Base-by-base conservation (phyloP, 2,888 invertebrate species). In the Drosophila lacicola region DNA sequence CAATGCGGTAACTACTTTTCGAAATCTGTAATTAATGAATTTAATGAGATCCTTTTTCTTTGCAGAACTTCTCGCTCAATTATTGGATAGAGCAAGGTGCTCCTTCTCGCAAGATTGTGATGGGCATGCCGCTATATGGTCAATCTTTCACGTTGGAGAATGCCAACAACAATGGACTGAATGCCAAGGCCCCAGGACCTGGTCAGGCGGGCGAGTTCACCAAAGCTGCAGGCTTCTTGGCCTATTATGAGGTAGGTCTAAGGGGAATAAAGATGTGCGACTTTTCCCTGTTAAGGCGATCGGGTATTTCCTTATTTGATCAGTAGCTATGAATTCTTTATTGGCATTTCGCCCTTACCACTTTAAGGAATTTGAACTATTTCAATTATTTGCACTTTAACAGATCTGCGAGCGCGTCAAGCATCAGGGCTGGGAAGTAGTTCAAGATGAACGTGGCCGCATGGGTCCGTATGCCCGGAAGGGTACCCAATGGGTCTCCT, bases 401-500 rank as follows among this genome's bases (percentile, higher is more conserved):
- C 29, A 96, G 95, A 97, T 98, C 83, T 98, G 98, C 90, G 95
- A 97, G 76, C 95, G 96, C 68, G 94, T 98, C 11, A 94, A 94
- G 74, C 95, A 95, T 74, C 95, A 95, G 62, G 96, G 95, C 2
- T 97, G 97, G 96, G 95, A 94, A 4, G 95, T 97, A 0, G 95
- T 97, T 0, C 95, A 96, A 88, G 97, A 97, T 90, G 94, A 95
- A 0, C 92, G 95, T 53, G 94, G 95, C 13, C 94, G 97, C 50
- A 96, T 98, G 95, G 98, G 98, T 4, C 98, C 98, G 0, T 97
- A 96, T 82, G 97, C 98, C 0, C 96, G 95, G 89, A 96, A 96
- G 87, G 97, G 95, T 47, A 96, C 96, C 87, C 98, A 98, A 90
- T 98, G 98, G 98, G 97, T 98, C 19, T 96, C 97, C 2, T 98